Evolutionary conservation across 2,888 invertebrate genomes (phyloP), one percentile per base, ranked within the genome.

Genomic region (Machimus rusticus): DNA sequence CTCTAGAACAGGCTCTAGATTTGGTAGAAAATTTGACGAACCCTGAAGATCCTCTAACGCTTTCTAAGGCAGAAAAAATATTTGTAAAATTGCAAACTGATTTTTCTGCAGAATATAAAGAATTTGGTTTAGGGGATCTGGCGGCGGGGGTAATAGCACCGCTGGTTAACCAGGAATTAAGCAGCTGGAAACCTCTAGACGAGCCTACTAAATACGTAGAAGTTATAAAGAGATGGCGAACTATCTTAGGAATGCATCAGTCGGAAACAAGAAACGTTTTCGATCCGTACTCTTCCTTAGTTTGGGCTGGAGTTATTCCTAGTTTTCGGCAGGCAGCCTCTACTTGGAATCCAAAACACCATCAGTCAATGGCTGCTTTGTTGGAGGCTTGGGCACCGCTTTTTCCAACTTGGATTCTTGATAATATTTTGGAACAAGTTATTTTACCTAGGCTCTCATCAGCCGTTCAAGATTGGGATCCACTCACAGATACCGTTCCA

Each of bases 391-490:
- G 99, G 99, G 94, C 94, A 86, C 95, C 95, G 0, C 92, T 97
- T 0, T 92, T 98, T 86, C 98, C 99, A 0, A 93, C 93, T 0
- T 98, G 98, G 98, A 95, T 99, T 88, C 90, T 96, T 89, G 95
- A 96, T 89, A 96, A 97, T 90, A 94, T 98, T 87, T 94, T 97
- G n/a, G 95, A 98, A 86, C 96, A 98, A 90, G 93, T 96, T 81
- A 94, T 99, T 82, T 93, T 98, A 90, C 98, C 98, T 0, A 94
- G 95, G 66, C 92, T 97, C 55, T 93, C 95, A 28, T 93, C 94
- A 0, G 98, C 96, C 89, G 98, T 98, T 0, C 95, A 96, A 76
- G 95, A 94, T 86, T 99, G 99, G 99, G 98, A 99, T 94, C 99
- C 99, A 0, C 94, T 98, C 1, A 96, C 96, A 0, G 99, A 99